Conservation (phyloP, 1,140 invertebrate genomes). For the Thaumatotibia leucotreta region DNA sequence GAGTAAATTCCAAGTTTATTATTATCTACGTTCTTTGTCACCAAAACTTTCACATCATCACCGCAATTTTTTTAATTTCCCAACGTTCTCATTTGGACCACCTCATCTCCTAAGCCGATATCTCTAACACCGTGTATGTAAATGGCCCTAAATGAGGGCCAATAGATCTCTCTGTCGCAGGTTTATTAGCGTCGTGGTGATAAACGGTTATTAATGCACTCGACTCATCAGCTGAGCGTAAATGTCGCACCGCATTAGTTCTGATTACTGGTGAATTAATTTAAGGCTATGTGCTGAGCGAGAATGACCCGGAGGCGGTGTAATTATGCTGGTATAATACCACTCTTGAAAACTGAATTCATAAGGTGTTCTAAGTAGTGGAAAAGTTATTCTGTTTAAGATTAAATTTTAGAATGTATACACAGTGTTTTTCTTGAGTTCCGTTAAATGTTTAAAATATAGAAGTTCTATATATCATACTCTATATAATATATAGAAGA, state of each 20-base stretch:
- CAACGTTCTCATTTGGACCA: neutral
- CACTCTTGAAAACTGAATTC: no score
- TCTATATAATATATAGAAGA: no score
- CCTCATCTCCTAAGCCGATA: neutral
- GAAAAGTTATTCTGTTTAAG: no score
- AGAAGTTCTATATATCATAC: no score
- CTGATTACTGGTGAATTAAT: constrained; percentile 24
- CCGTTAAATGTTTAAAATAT: no score
- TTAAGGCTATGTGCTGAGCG: neutral
- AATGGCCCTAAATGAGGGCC: constrained; percentile 22
- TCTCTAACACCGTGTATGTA: constrained; percentile 12
- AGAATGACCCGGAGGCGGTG: neutral
- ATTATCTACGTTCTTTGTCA: constrained; percentile 1
- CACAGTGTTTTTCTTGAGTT: no score
- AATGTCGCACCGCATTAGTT: constrained; percentile 50
- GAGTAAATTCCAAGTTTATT: neutral
- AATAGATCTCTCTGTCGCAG: constrained; percentile 39
- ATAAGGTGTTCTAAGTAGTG: no score
- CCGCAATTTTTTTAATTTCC: neutral
- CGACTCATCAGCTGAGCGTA: constrained; percentile 38
- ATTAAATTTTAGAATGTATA: no score
- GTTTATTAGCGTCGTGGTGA: constrained; percentile 43
- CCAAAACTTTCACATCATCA: constrained; percentile 2
- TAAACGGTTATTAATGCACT: constrained; percentile 51
- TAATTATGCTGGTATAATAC: neutral